Evolutionary conservation across 2,113 vertebrate species (phyloP).

Genomic region (Neodon shergylaensis): DNA sequence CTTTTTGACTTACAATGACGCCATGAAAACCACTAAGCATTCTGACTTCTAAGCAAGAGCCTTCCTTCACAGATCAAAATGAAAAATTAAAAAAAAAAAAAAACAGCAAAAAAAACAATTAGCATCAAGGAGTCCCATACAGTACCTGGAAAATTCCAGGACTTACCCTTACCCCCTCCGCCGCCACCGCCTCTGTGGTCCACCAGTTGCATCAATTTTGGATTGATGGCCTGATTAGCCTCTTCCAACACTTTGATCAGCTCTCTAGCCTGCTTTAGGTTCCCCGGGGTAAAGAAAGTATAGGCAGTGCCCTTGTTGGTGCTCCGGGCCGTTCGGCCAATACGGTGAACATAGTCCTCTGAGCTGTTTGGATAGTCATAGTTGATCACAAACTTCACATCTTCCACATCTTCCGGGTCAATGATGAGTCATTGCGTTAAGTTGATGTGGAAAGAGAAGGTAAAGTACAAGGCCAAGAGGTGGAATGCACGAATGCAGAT

Average conservation of each 20-base stretch:
- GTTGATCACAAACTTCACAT: slow-evolving; percentile 99
- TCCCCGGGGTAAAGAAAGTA: slow-evolving; percentile 99
- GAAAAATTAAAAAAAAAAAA: background rate
- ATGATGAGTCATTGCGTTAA: slow-evolving; percentile 81
- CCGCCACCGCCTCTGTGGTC: slow-evolving; percentile 94
- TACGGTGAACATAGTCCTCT: slow-evolving; percentile 98
- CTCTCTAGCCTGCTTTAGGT: slow-evolving; percentile 96
- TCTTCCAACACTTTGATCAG: slow-evolving; percentile 96
- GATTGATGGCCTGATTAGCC: slow-evolving; percentile 98
- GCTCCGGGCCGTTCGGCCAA: slow-evolving; percentile 97
- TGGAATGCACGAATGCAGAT: slow-evolving; percentile 88
- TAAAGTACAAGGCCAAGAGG: slow-evolving; percentile 89
- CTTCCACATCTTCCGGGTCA: slow-evolving; percentile 95
- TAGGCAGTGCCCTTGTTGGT: slow-evolving; percentile 99
- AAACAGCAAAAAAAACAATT: background rate
- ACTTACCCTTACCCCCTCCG: slow-evolving; percentile 89
- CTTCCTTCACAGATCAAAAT: background rate
- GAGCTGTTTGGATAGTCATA: slow-evolving; percentile 99
- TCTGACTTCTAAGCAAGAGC: background rate
- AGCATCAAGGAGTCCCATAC: slow-evolving; percentile 50
- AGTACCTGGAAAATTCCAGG: slow-evolving; percentile 76
- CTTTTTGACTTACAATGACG: background rate
- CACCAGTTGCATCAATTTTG: slow-evolving; percentile 96
- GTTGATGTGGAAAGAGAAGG: slow-evolving; percentile 85
- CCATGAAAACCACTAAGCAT: background rate